These are phyloP conservation scores for Cervus canadensis DNA, from an alignment of 2,113 vertebrate genomes.

Conservation along the genomic window DNA sequence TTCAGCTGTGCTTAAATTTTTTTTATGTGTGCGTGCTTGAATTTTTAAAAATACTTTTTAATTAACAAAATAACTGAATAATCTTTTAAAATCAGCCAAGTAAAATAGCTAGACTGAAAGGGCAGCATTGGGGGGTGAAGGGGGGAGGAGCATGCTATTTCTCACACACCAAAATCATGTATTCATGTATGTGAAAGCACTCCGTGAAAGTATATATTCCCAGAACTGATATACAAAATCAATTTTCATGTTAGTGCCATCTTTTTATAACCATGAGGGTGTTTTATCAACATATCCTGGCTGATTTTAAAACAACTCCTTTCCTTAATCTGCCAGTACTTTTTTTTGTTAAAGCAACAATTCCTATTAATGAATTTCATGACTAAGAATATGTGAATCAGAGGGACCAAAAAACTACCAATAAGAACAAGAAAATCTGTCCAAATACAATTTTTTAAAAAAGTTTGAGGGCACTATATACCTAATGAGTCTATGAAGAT, in stretches of 20 bases:
- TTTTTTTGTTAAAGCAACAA: neutral
- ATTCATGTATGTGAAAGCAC: neutral
- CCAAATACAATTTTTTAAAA: neutral
- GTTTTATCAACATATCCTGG: neutral
- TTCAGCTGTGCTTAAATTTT: conserved; percentile 8
- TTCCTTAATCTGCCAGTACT: neutral
- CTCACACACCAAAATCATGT: neutral
- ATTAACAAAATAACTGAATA: neutral
- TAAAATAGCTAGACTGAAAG: neutral
- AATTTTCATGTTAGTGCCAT: neutral
- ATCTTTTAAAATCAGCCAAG: neutral
- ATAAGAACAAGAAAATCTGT: neutral
- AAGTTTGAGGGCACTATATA: neutral
- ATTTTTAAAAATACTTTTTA: neutral
- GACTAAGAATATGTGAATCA: neutral
- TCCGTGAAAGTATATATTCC: neutral
- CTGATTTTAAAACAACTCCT: neutral
- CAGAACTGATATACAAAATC: neutral
- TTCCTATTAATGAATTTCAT: neutral
- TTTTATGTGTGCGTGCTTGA: neutral
- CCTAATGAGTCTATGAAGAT: neutral
- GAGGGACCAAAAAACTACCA: neutral
- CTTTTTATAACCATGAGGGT: neutral
- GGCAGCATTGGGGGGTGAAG: neutral
- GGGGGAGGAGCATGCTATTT: neutral